Conservation (phyloP, 2,797 vertebrate species). For the Chelmon rostratus region DNA sequence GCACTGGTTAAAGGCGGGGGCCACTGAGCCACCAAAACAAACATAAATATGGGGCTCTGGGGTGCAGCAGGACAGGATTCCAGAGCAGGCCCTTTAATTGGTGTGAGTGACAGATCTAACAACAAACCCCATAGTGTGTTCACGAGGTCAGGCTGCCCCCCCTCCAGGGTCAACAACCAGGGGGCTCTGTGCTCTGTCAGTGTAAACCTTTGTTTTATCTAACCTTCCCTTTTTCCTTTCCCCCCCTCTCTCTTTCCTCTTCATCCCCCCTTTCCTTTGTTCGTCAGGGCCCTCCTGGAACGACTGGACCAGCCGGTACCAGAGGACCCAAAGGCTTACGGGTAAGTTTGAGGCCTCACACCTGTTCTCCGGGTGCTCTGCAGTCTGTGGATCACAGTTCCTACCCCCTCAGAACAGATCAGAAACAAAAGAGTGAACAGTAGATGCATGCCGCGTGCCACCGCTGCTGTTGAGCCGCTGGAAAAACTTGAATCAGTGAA, state of each 20-base stretch:
- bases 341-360: constrained; percentile 84
- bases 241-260: constrained; percentile 12
- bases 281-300: constrained; percentile 90
- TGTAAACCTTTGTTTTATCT: constrained; percentile 75
- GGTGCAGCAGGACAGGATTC: constrained; percentile 73
- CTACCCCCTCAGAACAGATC: constrained; percentile 2
- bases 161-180: constrained; percentile 64
- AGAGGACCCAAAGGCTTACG: constrained; percentile 93
- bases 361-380: constrained; percentile 21
- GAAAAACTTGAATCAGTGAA: constrained; percentile 37
- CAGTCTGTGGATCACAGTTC: not conserved
- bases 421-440: constrained; percentile 9
- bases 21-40: constrained; percentile 80
- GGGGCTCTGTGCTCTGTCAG: constrained; percentile 74
- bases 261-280: constrained; percentile 55
- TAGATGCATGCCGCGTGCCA: not conserved
- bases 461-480: constrained; percentile 26
- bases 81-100: constrained; percentile 77
- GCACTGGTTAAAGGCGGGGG: constrained; percentile 57
- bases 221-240: constrained; percentile 24
- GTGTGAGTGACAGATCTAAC: constrained; percentile 81
- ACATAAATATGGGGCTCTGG: constrained; percentile 77
- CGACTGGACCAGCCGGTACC: constrained; percentile 87
- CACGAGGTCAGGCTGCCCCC: constrained; percentile 68
- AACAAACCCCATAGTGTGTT: constrained; percentile 80